Percentiles rank a stretch among this genome's conserved stretches.
phyloP scores from a whole-genome alignment of 2,797 vertebrate species.

The Schizothorax lantsangensis region DNA sequence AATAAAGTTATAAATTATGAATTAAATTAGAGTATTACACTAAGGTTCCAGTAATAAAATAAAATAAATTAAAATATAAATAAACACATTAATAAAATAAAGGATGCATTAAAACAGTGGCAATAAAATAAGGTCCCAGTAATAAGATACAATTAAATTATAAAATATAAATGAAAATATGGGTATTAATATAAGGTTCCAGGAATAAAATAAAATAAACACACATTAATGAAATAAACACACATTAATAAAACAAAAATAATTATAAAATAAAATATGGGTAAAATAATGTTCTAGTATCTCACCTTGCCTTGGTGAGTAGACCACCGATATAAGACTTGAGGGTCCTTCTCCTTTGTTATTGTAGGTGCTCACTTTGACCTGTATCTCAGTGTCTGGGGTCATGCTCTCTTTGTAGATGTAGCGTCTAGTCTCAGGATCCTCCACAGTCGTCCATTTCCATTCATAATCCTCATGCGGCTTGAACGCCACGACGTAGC shows the following conservation, averaged over 20 bases:
- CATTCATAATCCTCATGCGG: constrained; percentile 90
- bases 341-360: constrained; percentile 93
- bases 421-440: constrained; percentile 90
- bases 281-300: neutral
- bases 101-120: neutral
- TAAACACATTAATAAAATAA: neutral
- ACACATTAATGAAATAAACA: no score
- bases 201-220: neutral
- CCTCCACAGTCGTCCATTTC: constrained; percentile 92
- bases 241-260: neutral
- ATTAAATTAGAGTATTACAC: neutral
- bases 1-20: neutral
- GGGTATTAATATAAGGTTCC: neutral
- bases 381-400: constrained; percentile 90
- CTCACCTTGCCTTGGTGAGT: constrained; percentile 86
- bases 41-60: neutral
- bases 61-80: neutral
- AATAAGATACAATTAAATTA: neutral
- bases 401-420: constrained; percentile 89
- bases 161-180: neutral
- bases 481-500: constrained; percentile 94
- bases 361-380: constrained; percentile 95
- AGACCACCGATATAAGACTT: constrained; percentile 88
- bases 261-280: neutral
- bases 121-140: neutral